Conservation (phyloP, 2,888 invertebrate genomes). For the Sycophila texana region DNA sequence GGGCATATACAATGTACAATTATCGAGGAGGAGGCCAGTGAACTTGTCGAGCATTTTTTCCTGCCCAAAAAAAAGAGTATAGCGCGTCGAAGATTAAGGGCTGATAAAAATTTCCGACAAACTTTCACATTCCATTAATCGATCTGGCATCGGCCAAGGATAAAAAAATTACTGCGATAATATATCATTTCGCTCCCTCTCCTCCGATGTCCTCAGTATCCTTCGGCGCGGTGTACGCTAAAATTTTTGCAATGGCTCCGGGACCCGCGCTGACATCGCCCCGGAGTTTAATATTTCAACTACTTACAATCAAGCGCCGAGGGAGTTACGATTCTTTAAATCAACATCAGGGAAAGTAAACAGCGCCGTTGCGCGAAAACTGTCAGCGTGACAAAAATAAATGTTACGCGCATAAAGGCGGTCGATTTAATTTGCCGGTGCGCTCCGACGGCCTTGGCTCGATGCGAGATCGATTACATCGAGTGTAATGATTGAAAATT, state of each 20-base stretch:
- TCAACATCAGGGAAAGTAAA: no score
- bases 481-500: neutral
- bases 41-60: neutral
- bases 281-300: no score
- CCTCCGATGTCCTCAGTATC: neutral
- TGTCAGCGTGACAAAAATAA: no score
- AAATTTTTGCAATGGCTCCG: slow-evolving; percentile 6
- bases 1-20: neutral
- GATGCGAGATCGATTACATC: neutral
- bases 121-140: slow-evolving; percentile 46
- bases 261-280: no score
- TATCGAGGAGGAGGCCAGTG: neutral
- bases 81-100: neutral
- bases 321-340: no score
- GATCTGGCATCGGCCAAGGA: slow-evolving; percentile 33
- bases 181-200: slow-evolving; percentile 25
- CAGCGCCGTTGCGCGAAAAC: no score
- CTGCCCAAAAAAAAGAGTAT: slow-evolving; percentile 20
- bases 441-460: neutral
- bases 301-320: no score
- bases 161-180: slow-evolving; percentile 20
- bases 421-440: no score
- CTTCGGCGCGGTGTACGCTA: neutral
- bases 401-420: no score
- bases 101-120: slow-evolving; percentile 36